Evolutionary conservation across 2,888 invertebrate genomes (phyloP), one percentile per base, ranked within the genome.

Genomic region (Zaprionus bogoriensis): DNA sequence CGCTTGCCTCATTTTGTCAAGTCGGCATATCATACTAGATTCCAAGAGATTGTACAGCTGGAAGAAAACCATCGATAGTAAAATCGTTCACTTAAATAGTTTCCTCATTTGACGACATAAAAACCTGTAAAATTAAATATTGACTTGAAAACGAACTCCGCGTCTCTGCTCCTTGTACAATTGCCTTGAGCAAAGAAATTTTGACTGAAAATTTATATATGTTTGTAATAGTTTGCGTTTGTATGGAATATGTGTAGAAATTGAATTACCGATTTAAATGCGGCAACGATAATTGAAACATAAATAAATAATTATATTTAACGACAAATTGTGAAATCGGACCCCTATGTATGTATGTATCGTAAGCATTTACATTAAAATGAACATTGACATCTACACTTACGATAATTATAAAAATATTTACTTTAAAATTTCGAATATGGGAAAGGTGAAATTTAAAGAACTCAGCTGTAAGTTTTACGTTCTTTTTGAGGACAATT

Each of bases 381-480:
- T n/a, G 19, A 32, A 53, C 12, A 53, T 7, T 19, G 44, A 23
- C 27, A 61, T 67, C 54, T 67, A 70, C 62, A 66, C 51, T 65
- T 48, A 73, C 46, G 59, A 47, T 53, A 58, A 64, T 17, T 57
- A 47, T 52, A 52, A 54, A 5, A 57, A 61, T 63, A 80, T 77
- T 68, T 51, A 60, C 64, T 50, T 55, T 77, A 87, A 80, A 68
- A 87, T 82, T 84, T 82, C 68, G 76, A 81, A 83, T 84, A 86
- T 81, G 84, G 87, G 72, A 81, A 83, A 81, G 86, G 79, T 73
- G 77, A 74, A 82, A 72, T 74, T 74, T 68, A 71, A 87, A 68
- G 71, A 86, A 78, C 80, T 83, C 74, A 83, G 77, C 77, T 77
- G 65, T 73, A 87, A 83, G 87, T 82, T 75, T 72, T 79, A 70